Base-by-base conservation (phyloP, 1,140 invertebrate genomes). In the Drosophila bocki region DNA sequence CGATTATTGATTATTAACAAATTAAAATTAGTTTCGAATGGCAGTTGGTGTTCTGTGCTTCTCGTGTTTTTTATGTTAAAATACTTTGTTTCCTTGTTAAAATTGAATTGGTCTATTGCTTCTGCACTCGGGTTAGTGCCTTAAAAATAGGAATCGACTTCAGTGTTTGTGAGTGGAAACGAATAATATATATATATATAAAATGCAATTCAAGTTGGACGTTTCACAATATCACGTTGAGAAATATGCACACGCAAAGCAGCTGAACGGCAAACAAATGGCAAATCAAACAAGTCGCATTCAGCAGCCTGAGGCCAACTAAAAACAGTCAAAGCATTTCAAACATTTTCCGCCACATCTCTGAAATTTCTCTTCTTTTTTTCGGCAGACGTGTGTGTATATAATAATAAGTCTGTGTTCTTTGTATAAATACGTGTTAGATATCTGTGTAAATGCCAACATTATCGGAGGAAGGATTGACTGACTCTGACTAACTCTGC, bases 391-490 rank as follows among this genome's bases (percentile, higher is more conserved):
- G 35, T 50, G 59, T 75, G 45, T 75, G 45, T 72, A 45, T 65
- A 48, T 80, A 56, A 54, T 68, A 54, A 56, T 79, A 39, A 53
- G 60, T 53, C 48, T 63, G 48, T 63, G 48, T 61, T 47, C 53
- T 44, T 47, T 64, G 51, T 76, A 62, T 79, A 67, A 61, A 80
- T 80, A 68, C 51, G 48, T 60, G 39, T 67, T 67, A 53, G 45
- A 65, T 78, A 54, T 87, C 47, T 87, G 67, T 88, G 75, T 90
- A 90, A 90, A 90, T 90, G 85, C 85, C 85, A 90, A 90, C 85
- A 90, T 85, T 90, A 90, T 90, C 85, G 85, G 85, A 90, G 85
- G 85, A 90, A 90, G 85, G 85, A 90, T 90, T 90, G 85, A 90
- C 82, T 90, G 86, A 90, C 85, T 70, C 67, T 88, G 65, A 78